These are phyloP conservation scores for Arge pagana DNA, from an alignment of 2,888 invertebrate species.

Conservation along the genomic window DNA sequence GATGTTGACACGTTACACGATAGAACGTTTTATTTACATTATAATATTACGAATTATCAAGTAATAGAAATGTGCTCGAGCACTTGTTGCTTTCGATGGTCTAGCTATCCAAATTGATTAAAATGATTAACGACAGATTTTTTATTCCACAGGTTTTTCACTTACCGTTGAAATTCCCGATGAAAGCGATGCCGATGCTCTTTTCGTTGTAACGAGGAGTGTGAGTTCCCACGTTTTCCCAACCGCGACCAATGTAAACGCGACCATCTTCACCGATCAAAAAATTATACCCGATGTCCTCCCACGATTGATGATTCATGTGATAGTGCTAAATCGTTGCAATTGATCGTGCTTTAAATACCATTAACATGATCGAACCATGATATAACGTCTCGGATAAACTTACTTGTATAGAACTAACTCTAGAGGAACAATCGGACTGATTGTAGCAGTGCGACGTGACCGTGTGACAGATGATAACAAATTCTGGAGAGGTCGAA, in stretches of 20 bases:
- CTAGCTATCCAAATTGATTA: no score
- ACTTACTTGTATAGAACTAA: conserved; percentile 54
- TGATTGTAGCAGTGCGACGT: conserved; percentile 48
- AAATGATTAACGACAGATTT: no score
- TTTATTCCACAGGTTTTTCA: no score
- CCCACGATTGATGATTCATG: conserved; percentile 65
- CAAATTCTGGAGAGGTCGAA: conserved; percentile 32
- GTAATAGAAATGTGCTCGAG: no score
- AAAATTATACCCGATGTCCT: conserved; percentile 75
- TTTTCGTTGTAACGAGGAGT: conserved; percentile 63
- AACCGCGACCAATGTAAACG: conserved; percentile 72
- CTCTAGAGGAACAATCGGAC: conserved; percentile 50
- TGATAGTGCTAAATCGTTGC: conserved; percentile 54
- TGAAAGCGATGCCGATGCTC: conserved; percentile 65
- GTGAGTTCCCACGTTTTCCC: conserved; percentile 72
- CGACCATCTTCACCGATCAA: conserved; percentile 75
- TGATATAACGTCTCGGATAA: not conserved
- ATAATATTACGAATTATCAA: no score
- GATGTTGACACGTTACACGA: no score
- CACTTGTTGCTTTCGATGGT: no score
- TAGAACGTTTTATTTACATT: no score
- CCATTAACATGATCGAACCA: no score
- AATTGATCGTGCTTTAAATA: no score
- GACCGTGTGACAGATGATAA: conserved; percentile 58
- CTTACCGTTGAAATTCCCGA: conserved; percentile 53